Percentiles rank a stretch among this genome's conserved stretches.
Conservation (phyloP, 1,140 invertebrate species). For the Spodoptera litura region DNA sequence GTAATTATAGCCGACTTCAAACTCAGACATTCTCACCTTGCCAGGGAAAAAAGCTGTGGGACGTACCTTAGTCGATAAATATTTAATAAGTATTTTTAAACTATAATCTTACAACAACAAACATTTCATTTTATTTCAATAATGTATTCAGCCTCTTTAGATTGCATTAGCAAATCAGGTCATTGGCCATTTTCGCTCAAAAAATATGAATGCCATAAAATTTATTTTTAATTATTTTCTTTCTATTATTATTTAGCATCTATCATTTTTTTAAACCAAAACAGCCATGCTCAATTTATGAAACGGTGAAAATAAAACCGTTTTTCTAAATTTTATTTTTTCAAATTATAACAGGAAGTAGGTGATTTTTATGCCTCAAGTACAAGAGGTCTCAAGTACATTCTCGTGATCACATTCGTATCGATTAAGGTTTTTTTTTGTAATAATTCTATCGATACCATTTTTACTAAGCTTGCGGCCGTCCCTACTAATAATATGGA, state of each 20-base stretch:
- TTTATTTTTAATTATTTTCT: not conserved
- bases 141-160: not conserved
- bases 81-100: not conserved
- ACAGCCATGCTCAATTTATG: no score
- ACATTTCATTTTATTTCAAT: no score
- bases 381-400: no score
- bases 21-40: constrained; percentile 73
- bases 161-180: not conserved
- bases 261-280: not conserved
- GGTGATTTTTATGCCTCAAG: no score
- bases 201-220: constrained; percentile 32
- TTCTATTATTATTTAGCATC: not conserved
- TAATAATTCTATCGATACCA: constrained; percentile 44
- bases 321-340: no score
- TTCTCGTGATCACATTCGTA: no score
- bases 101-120: no score
- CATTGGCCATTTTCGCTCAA: not conserved
- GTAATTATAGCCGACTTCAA: constrained; percentile 70
- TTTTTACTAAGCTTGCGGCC: not conserved
- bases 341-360: no score
- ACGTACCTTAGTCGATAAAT: constrained; percentile 15
- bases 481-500: constrained; percentile 38
- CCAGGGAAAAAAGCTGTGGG: constrained; percentile 5
- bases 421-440: no score
- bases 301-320: no score